Conservation (phyloP, 2,888 invertebrate genomes). For the Agrypnus murinus region DNA sequence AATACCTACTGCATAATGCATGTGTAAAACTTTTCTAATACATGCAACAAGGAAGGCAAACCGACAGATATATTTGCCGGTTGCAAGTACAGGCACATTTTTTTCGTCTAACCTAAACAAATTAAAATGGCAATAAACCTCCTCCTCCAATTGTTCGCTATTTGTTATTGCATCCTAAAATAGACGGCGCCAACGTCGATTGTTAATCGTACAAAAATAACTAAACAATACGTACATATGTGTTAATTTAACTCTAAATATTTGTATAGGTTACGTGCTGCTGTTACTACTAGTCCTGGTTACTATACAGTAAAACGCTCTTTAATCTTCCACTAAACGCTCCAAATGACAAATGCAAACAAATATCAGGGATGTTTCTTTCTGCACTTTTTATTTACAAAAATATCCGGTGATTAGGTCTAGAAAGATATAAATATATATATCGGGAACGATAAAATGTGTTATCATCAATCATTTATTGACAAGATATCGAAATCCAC, state of each 20-base stretch:
- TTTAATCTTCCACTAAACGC: too few species aligned
- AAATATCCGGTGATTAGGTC: constrained; percentile 23
- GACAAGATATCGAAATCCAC: constrained; percentile 10
- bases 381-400: neutral
- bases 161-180: constrained; percentile 60
- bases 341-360: too few species aligned
- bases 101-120: constrained; percentile 17
- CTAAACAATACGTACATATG: constrained; percentile 43
- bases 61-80: too few species aligned
- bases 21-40: too few species aligned
- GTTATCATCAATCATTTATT: constrained; percentile 29
- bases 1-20: too few species aligned
- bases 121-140: constrained; percentile 48
- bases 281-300: neutral
- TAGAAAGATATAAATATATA: neutral
- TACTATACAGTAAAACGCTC: neutral
- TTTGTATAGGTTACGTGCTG: constrained; percentile 34
- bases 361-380: too few species aligned
- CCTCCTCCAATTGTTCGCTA: constrained; percentile 47
- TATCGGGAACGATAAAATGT: constrained; percentile 12
- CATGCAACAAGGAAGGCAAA: too few species aligned
- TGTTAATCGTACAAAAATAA: constrained; percentile 56
- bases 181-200: constrained; percentile 60
- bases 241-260: constrained; percentile 48
- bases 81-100: neutral